These are phyloP conservation scores for Drosophila repletoides DNA, from an alignment of 1,140 invertebrate genomes.

Conservation along the genomic window DNA sequence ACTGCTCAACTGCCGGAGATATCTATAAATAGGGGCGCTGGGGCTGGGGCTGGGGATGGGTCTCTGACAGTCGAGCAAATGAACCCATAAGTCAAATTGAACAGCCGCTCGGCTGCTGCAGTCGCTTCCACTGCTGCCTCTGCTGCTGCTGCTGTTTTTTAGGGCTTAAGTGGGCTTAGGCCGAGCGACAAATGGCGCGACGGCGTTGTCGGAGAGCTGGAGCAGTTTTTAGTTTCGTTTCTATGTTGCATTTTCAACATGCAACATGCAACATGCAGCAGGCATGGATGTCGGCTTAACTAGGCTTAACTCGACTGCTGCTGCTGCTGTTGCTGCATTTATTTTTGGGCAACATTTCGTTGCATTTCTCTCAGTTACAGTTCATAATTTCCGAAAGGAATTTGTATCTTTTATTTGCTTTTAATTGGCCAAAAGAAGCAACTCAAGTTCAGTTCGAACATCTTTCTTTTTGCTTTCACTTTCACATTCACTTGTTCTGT, in stretches of 20 bases:
- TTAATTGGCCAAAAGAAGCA: conserved; percentile 52
- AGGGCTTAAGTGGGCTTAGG: conserved; percentile 77
- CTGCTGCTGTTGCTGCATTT: conserved; percentile 35
- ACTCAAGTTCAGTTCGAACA: neutral
- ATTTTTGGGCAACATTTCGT: conserved; percentile 39
- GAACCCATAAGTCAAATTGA: conserved; percentile 81
- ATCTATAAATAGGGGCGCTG: conserved; percentile 57
- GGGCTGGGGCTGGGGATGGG: too few species aligned
- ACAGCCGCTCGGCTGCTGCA: conserved; percentile 35
- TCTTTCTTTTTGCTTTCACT: too few species aligned
- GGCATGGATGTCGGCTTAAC: conserved; percentile 64
- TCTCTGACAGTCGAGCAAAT: conserved; percentile 74
- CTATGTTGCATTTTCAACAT: conserved; percentile 38
- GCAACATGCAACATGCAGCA: conserved; percentile 55
- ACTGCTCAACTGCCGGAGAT: neutral
- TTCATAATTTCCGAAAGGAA: conserved; percentile 62
- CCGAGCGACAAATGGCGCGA: conserved; percentile 72
- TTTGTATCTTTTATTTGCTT: conserved; percentile 51
- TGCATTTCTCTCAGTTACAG: conserved; percentile 18
- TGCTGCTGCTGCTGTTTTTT: conserved; percentile 66
- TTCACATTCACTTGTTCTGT: conserved; percentile 34
- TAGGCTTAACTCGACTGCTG: conserved; percentile 66
- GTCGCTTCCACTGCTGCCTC: conserved; percentile 12
- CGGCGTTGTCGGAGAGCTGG: conserved; percentile 51
- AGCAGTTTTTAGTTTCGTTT: conserved; percentile 70